Evolutionary conservation across 37 sponge, comb jelly and placozoan genomes (phyloP), one percentile per base, ranked within the genome.

Genomic region (Aplysina aerophoba): DNA sequence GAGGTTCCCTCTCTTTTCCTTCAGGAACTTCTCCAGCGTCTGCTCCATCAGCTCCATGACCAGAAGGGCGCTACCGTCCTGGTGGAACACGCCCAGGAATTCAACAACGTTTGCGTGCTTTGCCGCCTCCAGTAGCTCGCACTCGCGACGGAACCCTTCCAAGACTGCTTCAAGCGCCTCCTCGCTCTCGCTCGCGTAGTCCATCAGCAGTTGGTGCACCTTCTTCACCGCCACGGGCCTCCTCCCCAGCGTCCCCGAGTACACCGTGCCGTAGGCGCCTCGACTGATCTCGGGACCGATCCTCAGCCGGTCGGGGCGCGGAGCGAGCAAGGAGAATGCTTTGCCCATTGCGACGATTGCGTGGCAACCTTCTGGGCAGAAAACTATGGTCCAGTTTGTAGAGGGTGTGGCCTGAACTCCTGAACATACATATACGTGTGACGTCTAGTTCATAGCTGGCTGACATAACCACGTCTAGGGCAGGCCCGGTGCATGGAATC

Each of bases 1-100:
- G 2, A 71, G 20, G 2, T 37, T 31, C 37, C 73, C 73, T 33
- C 15, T 71, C 20, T 33, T 27, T 6, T 28, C 73, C 37, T 71
- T 71, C 5, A 71, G 73, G 37, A 71, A 71, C 34, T 71, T 71
- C 73, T 35, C 34, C 37, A 71, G 37, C 34, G 34, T 35, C 37
- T 71, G 73, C 20, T 36, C 37, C 73, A 71, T 71, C 5, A 71
- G 30, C 37, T 71, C 73, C 73, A 71, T 71, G 36, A 71, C 73
- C 34, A 71, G 11, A 37, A 71, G 73, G 11, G 21, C 37, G 20
- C 37, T 33, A 5, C 21, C 37, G 30, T 33, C 73, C 28, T 71
- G 31, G 21, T 35, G 31, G 30, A 71, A 71, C 73, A 71, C 73
- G 4, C 73, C 73, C 34, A 71, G 37, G 73, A 71, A 71, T 12